Conservation (phyloP, 2,888 invertebrate species). For the Meta bourneti region DNA sequence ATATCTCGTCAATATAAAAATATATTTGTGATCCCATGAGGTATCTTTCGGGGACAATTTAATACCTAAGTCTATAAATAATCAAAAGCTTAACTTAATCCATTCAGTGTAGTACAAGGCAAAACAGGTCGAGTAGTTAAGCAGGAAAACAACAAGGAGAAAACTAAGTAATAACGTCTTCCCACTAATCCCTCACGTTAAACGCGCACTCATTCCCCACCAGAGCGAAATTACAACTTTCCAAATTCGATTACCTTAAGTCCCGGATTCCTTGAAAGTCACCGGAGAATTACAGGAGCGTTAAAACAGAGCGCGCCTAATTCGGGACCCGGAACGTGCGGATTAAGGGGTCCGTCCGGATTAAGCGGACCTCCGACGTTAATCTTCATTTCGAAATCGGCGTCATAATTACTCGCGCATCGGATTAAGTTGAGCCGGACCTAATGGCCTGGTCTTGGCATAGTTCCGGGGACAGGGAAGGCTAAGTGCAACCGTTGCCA, state of each 20-base stretch:
- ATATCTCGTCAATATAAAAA: too few relatives aligned
- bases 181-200: background rate
- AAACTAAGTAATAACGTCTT: background rate
- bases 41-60: too few relatives aligned
- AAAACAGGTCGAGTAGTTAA: background rate
- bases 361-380: slow-evolving; percentile 32
- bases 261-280: slow-evolving; percentile 9
- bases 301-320: slow-evolving; percentile 8
- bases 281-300: background rate
- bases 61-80: background rate
- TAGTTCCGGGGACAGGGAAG: background rate
- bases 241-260: slow-evolving; percentile 42
- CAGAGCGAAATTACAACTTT: slow-evolving; percentile 13
- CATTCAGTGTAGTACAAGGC: background rate
- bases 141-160: background rate
- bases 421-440: slow-evolving; percentile 43
- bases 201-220: background rate
- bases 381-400: slow-evolving; percentile 50
- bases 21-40: too few relatives aligned
- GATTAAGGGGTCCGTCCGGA: slow-evolving; percentile 38
- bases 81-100: background rate
- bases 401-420: slow-evolving; percentile 44
- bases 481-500: background rate
- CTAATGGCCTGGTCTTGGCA: slow-evolving; percentile 18
- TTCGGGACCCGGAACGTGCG: slow-evolving; percentile 2